Evolutionary conservation across 2,113 vertebrate species (phyloP).

Genomic region (Micronycteris hirsuta): DNA sequence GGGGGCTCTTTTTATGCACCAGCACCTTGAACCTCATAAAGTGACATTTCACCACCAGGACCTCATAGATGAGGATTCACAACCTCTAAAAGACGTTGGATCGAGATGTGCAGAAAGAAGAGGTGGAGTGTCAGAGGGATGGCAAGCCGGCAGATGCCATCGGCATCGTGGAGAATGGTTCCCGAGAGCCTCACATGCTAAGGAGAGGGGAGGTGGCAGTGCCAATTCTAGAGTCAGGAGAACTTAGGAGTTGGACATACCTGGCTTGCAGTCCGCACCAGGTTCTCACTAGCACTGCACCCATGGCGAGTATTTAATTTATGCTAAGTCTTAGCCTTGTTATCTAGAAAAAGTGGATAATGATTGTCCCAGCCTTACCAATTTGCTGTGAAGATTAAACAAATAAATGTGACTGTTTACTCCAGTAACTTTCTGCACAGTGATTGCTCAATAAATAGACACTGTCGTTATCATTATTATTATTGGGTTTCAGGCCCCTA

Average conservation of each 20-base stretch:
- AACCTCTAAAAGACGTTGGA: background rate
- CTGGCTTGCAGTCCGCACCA: background rate
- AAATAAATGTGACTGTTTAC: background rate
- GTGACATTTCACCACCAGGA: background rate
- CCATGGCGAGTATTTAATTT: background rate
- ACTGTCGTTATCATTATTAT: background rate
- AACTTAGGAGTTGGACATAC: background rate
- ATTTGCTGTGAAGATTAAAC: constrained; percentile 12
- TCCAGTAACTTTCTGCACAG: background rate
- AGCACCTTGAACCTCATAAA: background rate
- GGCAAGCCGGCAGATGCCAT: background rate
- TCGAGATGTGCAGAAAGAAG: background rate
- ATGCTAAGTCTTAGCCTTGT: background rate
- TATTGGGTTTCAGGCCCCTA: background rate
- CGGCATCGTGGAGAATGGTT: background rate
- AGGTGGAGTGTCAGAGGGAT: background rate
- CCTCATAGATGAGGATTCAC: background rate
- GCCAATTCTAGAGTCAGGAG: background rate
- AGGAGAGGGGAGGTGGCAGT: background rate
- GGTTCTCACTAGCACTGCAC: background rate
- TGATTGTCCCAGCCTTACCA: background rate
- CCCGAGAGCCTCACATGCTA: background rate
- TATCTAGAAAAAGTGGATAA: background rate
- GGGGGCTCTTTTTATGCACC: background rate
- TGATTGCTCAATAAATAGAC: background rate